Base-by-base conservation (phyloP, 2,797 vertebrate species). In the Coreius guichenoti region DNA sequence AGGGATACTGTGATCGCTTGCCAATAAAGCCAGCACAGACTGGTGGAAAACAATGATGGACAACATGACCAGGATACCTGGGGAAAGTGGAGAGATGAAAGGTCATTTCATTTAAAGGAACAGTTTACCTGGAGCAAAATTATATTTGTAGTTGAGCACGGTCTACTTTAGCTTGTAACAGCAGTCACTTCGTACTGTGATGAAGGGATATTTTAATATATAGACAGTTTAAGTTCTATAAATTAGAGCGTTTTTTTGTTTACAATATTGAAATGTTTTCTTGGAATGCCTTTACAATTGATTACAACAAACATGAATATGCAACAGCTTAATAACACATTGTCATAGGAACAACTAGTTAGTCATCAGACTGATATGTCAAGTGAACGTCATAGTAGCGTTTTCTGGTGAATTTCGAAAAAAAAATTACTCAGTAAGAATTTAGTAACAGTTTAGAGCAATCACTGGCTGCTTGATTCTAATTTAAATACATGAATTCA, bases 21-120 rank as follows among this genome's bases (percentile, higher is more conserved):
- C 93, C 88, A 98, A 87, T 65, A 97, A 88, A 26, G 93, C 94
- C 73, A 92, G 83, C 8, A 98, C 95, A 0, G 97, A 96, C 86
- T 96, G 96, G 89, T 97, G 96, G 93, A 98, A 98, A 47, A 97
- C 90, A 89, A 96, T 89, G 86, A 98, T 91, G 23, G 96, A 96
- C 65, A 96, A 83, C 14, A 97, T 90, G 5, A 97, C 94, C 93
- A 98, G 92, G n/a, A 97, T 45, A 54, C 97, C 97, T 98, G 93
- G 16, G 49, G 21, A 78, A 77, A 65, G 47, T n/a, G 56, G 56
- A 23, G 69, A 31, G 36, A 81, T 43, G 45, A 82, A 56, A 70
- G 49, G 4, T 49, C 45, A 80, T 23, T 51, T 51, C 3, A 51
- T 36, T 63, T 49, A 47, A 80, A 68, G 33, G 36, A 39, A n/a